A percentile compares a stretch with the other conserved stretches of the same genome.
Evolutionary conservation across 2,113 vertebrate genomes (phyloP).

Genomic region (Cervus canadensis): DNA sequence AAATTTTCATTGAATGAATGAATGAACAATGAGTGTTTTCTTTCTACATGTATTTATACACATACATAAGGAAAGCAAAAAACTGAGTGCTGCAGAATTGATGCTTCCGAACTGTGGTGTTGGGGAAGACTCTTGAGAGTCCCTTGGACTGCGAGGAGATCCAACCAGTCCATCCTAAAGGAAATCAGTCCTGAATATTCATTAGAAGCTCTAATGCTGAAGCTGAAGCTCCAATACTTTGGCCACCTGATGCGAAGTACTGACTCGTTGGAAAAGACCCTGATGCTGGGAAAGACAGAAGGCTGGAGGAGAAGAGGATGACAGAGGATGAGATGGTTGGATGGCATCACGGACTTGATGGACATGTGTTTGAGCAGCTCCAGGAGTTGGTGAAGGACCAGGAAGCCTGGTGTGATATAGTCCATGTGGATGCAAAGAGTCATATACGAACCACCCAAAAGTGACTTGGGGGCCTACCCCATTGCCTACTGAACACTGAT

Average conservation of each 20-base stretch:
- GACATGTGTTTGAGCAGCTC: background rate
- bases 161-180: background rate
- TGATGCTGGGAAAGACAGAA: background rate
- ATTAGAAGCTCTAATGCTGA: background rate
- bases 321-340: background rate
- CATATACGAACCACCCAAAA: background rate
- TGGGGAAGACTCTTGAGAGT: background rate
- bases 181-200: background rate
- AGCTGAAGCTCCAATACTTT: background rate
- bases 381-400: background rate
- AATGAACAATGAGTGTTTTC: background rate
- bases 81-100: background rate
- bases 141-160: background rate
- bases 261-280: background rate
- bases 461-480: background rate
- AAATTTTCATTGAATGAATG: background rate
- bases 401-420: background rate
- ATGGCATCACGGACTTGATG: background rate
- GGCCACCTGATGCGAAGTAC: background rate
- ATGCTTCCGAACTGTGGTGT: background rate
- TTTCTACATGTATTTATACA: background rate
- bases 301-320: background rate
- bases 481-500: background rate
- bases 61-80: background rate
- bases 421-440: background rate